Percentiles rank a stretch among this genome's conserved stretches.
Evolutionary conservation across 1,140 invertebrate genomes (phyloP).

Genomic region (Bombus balteatus): DNA sequence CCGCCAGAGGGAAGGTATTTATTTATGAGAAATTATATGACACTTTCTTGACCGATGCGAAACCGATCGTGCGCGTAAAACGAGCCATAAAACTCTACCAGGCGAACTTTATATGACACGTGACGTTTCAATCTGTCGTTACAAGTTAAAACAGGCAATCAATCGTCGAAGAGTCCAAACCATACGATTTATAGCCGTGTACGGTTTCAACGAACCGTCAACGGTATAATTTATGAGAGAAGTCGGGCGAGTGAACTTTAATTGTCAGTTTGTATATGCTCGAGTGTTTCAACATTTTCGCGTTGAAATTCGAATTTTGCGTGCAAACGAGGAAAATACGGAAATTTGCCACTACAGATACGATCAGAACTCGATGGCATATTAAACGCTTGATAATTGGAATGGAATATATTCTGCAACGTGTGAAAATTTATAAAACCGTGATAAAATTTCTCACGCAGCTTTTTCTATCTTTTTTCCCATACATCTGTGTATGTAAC

Average conservation of each 20-base stretch:
- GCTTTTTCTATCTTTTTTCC: neutral
- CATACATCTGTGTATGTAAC: neutral
- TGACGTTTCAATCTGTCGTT: slow-evolving; percentile 15
- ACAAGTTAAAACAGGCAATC: slow-evolving; percentile 44
- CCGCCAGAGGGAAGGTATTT: no score
- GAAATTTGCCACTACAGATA: neutral
- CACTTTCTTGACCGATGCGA: neutral
- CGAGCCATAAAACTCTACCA: slow-evolving; percentile 50
- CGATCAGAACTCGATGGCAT: neutral
- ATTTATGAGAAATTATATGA: neutral
- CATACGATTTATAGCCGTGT: neutral
- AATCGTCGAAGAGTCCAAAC: slow-evolving; percentile 9
- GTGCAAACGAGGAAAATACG: neutral
- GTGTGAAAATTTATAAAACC: neutral
- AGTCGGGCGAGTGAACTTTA: neutral
- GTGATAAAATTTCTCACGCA: neutral
- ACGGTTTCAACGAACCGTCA: neutral
- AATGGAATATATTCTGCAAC: neutral
- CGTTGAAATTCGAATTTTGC: neutral
- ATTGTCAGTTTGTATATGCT: neutral
- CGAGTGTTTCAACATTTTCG: neutral
- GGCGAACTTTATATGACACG: slow-evolving; percentile 1
- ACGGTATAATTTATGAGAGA: neutral
- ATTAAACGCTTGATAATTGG: neutral
- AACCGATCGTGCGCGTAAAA: neutral